Conservation (phyloP, 2,888 invertebrate species). For the Pristionchus exspectatus region DNA sequence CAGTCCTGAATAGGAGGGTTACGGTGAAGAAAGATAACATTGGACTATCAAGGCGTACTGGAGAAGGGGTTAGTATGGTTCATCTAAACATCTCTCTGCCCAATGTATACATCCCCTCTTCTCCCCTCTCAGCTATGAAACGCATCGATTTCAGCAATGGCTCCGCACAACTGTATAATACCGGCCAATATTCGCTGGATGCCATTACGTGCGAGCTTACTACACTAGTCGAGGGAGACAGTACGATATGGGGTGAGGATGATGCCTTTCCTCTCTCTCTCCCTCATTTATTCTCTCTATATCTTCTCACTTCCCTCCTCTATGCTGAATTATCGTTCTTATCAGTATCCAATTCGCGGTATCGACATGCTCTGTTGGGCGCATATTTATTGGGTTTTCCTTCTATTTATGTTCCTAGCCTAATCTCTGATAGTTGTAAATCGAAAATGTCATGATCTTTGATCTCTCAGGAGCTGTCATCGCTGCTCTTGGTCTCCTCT, state of each 20-base stretch:
- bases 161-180: background rate
- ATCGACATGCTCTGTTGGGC: no score
- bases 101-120: no score
- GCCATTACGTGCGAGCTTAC: background rate
- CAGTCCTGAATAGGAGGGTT: no score
- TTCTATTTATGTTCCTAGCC: no score
- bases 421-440: background rate
- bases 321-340: no score
- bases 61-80: background rate
- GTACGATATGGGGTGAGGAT: background rate
- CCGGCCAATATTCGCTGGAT: slow-evolving; percentile 7
- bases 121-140: background rate
- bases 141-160: background rate
- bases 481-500: background rate
- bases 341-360: no score
- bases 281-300: background rate
- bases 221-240: background rate
- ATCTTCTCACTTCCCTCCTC: background rate
- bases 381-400: no score
- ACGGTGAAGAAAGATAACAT: no score
- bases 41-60: no score
- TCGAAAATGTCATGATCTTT: background rate
- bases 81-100: no score
- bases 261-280: background rate
- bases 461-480: slow-evolving; percentile 2